phyloP scores from a whole-genome alignment of 2,888 invertebrate genomes.

The Trissolcus brochymenae region DNA sequence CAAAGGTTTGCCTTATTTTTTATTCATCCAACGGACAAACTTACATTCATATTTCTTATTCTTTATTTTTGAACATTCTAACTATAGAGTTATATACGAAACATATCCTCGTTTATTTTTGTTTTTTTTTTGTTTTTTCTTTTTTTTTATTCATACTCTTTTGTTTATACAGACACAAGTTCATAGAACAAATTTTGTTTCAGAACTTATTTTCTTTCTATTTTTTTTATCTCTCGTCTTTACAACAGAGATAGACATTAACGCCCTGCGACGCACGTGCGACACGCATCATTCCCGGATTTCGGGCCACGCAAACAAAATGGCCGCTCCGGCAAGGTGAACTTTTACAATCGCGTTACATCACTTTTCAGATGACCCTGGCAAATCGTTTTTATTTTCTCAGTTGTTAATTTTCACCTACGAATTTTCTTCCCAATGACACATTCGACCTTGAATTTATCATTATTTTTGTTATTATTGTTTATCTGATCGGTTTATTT shows the following conservation, averaged over 20 bases:
- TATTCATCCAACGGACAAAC: constrained; percentile 61
- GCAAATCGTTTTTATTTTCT: neutral
- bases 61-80: constrained; percentile 11
- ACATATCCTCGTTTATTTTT: neutral
- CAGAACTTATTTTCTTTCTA: neutral
- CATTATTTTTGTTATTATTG: neutral
- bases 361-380: constrained; percentile 6
- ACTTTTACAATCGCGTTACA: constrained; percentile 4
- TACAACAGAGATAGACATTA: constrained; percentile 9
- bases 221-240: constrained; percentile 7
- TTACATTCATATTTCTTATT: constrained; percentile 9
- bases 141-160: constrained; percentile 4
- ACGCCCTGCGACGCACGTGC: constrained; percentile 41
- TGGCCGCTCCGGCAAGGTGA: constrained; percentile 19
- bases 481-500: too few species aligned
- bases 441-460: neutral
- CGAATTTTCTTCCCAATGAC: too few species aligned
- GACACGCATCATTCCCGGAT: constrained; percentile 13
- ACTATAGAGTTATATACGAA: neutral
- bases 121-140: constrained; percentile 4
- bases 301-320: constrained; percentile 11
- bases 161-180: constrained; percentile 6
- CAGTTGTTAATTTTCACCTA: neutral
- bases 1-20: constrained; percentile 76
- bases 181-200: neutral